Base-by-base conservation (phyloP, 2,113 vertebrate genomes). In the Uria lomvia region DNA sequence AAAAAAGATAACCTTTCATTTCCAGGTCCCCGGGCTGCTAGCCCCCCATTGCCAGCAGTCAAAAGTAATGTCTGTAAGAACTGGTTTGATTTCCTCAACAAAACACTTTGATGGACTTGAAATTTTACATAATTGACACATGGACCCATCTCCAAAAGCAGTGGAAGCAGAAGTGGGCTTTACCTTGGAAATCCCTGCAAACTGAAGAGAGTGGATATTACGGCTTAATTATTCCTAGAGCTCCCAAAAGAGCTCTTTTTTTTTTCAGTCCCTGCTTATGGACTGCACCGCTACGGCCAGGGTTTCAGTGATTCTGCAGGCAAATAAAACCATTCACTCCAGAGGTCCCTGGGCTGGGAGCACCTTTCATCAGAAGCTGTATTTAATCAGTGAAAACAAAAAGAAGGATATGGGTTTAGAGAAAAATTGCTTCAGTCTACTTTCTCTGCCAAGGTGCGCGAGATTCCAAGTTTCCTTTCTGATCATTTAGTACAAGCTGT, bases 231-330 rank as follows among this genome's bases (percentile, higher is more conserved):
- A 71, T 34, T 77, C 32, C 63, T 24, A 49, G 34, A 45, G 45
- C 22, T 82, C 45, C 40, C 40, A 29, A 49, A 83, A 32, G 36
- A 85, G 8, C 2, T 17, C 3, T 36, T 63, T 60, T 52, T 65
- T 40, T 40, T 40, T 40, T 40, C 40, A 80, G 36, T 52, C 21
- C 20, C 27, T 63, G 21, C 49, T 78, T 45, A 59, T 0, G 0
- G 20, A 52, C 21, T 40, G 65, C 18, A 90, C 8, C 0, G 0
- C 60, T 66, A 32, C 0, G 2, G 52, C 42, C 72, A 74, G 1
- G 4, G 42, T 49, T 58, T 60, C 45, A 75, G 38, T 9, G 32
- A 72, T 43, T 68, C 74, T 66, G 19, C 8, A 50, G 36, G 34
- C 29, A 85, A 84, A 24, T 6, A 73, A 89, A 89, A 68, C 11